Percentiles rank a stretch among this genome's conserved stretches.
These are phyloP conservation scores for Pseudopipra pipra DNA, from an alignment of 2,113 vertebrate species.

Conservation along the genomic window DNA sequence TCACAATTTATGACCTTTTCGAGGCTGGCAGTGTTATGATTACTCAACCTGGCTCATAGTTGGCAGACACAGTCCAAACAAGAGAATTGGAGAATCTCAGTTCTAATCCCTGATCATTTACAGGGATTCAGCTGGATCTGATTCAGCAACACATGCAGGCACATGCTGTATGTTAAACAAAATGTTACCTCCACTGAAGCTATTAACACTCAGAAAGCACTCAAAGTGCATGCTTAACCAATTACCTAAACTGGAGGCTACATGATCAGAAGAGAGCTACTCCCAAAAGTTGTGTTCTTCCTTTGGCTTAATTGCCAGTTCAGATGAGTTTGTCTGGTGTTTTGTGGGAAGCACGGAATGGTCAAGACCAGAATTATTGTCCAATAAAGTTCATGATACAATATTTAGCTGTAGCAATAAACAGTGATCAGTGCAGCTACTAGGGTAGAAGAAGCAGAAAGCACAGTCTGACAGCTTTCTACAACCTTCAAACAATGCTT, in stretches of 20 bases:
- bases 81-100: conserved; percentile 22
- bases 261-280: neutral
- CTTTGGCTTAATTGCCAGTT: neutral
- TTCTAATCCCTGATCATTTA: conserved; percentile 54
- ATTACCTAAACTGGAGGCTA: conserved; percentile 1
- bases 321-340: neutral
- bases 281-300: neutral
- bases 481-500: neutral
- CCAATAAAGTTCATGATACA: neutral
- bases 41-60: conserved; percentile 40
- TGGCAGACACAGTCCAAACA: conserved; percentile 51
- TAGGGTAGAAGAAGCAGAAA: neutral
- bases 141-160: conserved; percentile 47
- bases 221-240: neutral
- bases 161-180: conserved; percentile 36
- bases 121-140: conserved; percentile 29
- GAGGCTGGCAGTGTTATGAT: conserved; percentile 15
- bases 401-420: neutral
- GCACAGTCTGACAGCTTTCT: neutral
- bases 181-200: conserved; percentile 15
- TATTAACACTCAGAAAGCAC: neutral
- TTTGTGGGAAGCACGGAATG: neutral
- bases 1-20: neutral
- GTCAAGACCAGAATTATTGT: neutral
- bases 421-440: neutral